Evolutionary conservation across 2,113 vertebrate species (phyloP).

Genomic region (Ciconia boyciana): DNA sequence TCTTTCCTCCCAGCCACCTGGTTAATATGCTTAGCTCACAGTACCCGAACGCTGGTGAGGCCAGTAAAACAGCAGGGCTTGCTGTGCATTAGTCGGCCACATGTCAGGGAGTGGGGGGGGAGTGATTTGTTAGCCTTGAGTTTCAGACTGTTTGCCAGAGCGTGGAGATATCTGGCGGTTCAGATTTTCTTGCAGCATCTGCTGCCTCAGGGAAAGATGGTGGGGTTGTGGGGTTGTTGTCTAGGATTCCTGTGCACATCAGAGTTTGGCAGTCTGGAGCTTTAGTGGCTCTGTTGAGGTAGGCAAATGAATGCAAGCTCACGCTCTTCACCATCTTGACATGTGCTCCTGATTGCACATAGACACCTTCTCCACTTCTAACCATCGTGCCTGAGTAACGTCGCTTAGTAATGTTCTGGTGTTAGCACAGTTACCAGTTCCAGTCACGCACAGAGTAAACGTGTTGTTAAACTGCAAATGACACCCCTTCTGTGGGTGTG

Average conservation of each 20-base stretch:
- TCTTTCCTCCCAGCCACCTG: not conserved
- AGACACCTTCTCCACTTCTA: not conserved
- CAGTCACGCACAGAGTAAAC: not conserved
- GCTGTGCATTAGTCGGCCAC: not conserved
- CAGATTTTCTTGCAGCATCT: not conserved
- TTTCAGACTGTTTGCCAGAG: not conserved
- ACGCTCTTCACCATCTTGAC: not conserved
- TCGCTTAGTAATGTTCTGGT: not conserved
- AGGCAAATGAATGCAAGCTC: not conserved
- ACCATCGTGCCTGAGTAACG: too few relatives aligned
- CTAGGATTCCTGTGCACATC: not conserved
- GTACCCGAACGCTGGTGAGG: not conserved
- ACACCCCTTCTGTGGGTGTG: not conserved
- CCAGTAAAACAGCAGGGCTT: not conserved
- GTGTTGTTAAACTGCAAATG: not conserved
- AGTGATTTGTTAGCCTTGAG: not conserved
- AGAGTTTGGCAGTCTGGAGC: not conserved
- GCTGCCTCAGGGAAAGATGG: not conserved
- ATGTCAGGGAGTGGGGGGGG: accelerated
- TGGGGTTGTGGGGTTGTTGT: not conserved
- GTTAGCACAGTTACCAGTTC: not conserved
- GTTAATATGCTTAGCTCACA: not conserved
- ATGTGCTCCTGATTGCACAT: not conserved
- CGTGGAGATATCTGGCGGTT: not conserved
- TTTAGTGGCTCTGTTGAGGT: not conserved